Conservation (phyloP, 1,140 invertebrate genomes). For the fruit fly (Drosophila melanogaster) region Release_6_plus_ISO1_MT NT_037436.4:8361001-8361500, state of each 20-base stretch:
- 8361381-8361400: background rate
- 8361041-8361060: constrained; percentile 1
- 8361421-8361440: background rate
- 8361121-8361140: constrained; percentile 12
- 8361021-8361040: constrained; percentile 1
- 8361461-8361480: constrained; percentile 2
- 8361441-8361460: background rate
- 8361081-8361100: constrained; percentile 8
- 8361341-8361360: too few species aligned
- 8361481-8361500: constrained; percentile 18
- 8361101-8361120: constrained; percentile 1
- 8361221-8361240: constrained; percentile 54
- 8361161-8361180: constrained; percentile 56
- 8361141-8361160: constrained; percentile 26
- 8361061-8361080: background rate
- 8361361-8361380: too few species aligned
- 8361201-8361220: constrained; percentile 60
- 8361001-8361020: constrained; percentile 18
- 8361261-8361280: constrained; percentile 64
- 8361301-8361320: constrained; percentile 15
- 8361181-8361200: constrained; percentile 20
- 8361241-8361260: constrained; percentile 38
- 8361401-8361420: background rate
- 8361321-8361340: too few species aligned
- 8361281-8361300: constrained; percentile 7